Evolutionary conservation across 1,140 invertebrate species (phyloP), one percentile per base, ranked within the genome.

Genomic region (Drosophila bipectinata): DNA sequence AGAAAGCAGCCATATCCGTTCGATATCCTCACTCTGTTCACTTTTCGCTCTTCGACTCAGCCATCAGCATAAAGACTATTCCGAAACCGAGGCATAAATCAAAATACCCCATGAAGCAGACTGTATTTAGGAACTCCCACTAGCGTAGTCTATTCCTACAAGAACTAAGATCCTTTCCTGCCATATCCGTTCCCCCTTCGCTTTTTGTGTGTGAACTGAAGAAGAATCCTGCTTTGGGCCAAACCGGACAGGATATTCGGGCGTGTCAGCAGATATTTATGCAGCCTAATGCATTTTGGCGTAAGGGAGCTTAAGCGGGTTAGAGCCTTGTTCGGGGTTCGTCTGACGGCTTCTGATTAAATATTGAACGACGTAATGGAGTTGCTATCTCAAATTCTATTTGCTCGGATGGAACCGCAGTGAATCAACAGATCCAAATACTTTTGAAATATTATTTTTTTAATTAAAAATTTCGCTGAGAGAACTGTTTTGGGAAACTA

Each of bases 181-280:
- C 44, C 9, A 28, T 34, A 69, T 69, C 51, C 52, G 32, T 32
- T 56, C 26, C 8, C 32, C 18, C 14, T 12, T 32, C 26, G 10
- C 28, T 39, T 44, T 60, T 21, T 21, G 62, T 69, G 41, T 69
- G 51, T 71, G 32, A 71, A 49, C 10, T 57, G 24, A 14, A 32
- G 14, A 24, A 48, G 56, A 68, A 69, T 69, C 4, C 10, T 12
- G 34, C 18, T 57, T 69, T 57, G 34, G 24, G 28, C 45, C n/a
- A 57, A 14, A 18, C 51, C 30, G 41, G n/a, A 49, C 66, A 18
- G 32, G 52, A 69, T 69, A 69, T 71, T 71, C 69, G 44, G 18
- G 30, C 64, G 67, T 71, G 64, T 69, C 67, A 69, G 67, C 67
- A 69, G 67, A 69, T 69, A 57, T 69, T 69, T 69, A 69, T 69